A percentile compares a stretch with the other conserved stretches of the same genome.
These are phyloP conservation scores for Chrysopilus asiliformis DNA, from an alignment of 2,888 invertebrate genomes.

Conservation along the genomic window DNA sequence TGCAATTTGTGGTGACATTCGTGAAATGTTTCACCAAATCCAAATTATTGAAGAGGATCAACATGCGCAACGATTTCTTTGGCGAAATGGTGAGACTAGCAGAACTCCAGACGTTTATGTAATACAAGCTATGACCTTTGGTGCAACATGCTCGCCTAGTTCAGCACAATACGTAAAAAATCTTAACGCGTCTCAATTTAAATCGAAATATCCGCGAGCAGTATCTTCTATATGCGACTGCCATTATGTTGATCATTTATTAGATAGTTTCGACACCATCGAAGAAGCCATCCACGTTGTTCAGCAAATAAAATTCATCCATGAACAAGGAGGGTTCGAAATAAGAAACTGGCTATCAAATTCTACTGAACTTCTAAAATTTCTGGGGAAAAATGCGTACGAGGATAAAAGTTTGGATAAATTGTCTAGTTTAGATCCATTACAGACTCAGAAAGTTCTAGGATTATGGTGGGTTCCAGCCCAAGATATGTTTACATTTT, in stretches of 20 bases:
- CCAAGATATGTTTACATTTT: slow-evolving; percentile 1
- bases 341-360: neutral
- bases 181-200: slow-evolving; percentile 5
- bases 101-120: slow-evolving; percentile 14
- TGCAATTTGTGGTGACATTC: slow-evolving; percentile 24
- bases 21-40: too few relatives aligned
- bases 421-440: neutral
- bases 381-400: slow-evolving; percentile 1
- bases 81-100: slow-evolving; percentile 13
- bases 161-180: slow-evolving; percentile 10
- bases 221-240: slow-evolving; percentile 5
- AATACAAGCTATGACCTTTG: slow-evolving; percentile 18
- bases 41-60: slow-evolving; percentile 19
- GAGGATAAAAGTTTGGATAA: slow-evolving; percentile 2
- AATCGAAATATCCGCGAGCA: slow-evolving; percentile 5
- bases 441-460: slow-evolving; percentile 5
- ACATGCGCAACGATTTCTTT: slow-evolving; percentile 23
- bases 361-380: neutral
- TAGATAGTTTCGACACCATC: slow-evolving; percentile 8
- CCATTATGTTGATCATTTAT: slow-evolving; percentile 11
- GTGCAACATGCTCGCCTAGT: slow-evolving; percentile 17
- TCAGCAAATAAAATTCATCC: neutral
- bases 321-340: neutral
- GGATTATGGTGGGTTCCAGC: slow-evolving; percentile 7
- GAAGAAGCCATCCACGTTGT: slow-evolving; percentile 5